Base-by-base conservation (phyloP, 1,140 invertebrate species). In the Aphidius ervi region DNA sequence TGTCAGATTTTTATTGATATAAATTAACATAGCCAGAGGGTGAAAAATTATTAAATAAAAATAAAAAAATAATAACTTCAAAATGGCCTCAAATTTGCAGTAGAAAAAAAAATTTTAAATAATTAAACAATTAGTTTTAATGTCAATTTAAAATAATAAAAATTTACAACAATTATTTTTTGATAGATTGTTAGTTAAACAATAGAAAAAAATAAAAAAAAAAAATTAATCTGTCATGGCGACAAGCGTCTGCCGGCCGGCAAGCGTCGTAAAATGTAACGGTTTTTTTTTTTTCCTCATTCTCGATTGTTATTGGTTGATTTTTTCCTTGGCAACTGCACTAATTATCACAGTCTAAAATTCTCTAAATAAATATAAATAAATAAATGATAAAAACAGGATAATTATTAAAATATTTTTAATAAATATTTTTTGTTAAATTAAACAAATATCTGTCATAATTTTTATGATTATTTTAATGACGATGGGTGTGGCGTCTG, bases 401-500 rank as follows among this genome's bases (percentile, higher is more conserved):
- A 55, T 9, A 16, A 46, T 9, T 5, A 56, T 45, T 23, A 31
- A 16, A 16, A 16, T 16, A 16, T 16, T 16, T 16, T 16, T 37
- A 42, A 20, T 20, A 58, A 59, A 50, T 61, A 58, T 61, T 54
- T 62, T 16, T 16, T 16, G 16, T 16, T 16, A 16, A 16, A 16
- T 16, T 16, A 16, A 16, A 16, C 16, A 16, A 16, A 16, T 16
- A 16, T 16, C 16, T 16, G 16, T 16, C 16, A 16, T 16, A 16
- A 16, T 16, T 16, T 16, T 16, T 16, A 16, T 16, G 16, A 16
- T 16, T 16, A 16, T 16, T 16, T 16, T 16, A 16, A 16, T 16
- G 16, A 16, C 16, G 16, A 16, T 16, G 74, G 75, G 75, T 72
- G 75, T 77, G 74, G 73, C 73, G 65, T 63, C n/a, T 31, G 49